phyloP scores from a whole-genome alignment of 2,113 vertebrate genomes.

The Sinocyclocheilus maitianheensis region DNA sequence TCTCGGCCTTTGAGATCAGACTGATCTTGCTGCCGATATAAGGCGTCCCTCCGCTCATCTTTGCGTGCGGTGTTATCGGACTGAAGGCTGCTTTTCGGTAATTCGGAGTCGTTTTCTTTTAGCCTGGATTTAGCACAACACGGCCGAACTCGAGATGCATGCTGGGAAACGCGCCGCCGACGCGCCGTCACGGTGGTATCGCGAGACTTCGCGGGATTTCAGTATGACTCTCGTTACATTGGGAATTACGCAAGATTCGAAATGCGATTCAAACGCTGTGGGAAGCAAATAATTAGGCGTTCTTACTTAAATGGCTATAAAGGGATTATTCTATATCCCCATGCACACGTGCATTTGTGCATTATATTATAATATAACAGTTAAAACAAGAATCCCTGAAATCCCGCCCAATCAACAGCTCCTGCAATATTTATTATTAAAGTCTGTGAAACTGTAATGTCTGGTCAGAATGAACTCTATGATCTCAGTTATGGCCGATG shows the following conservation, averaged over 20 bases:
- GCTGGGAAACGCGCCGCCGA: slow-evolving; percentile 67
- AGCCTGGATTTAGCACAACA: slow-evolving; percentile 78
- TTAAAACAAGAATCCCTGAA: background rate
- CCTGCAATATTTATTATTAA: background rate
- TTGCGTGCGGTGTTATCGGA: background rate
- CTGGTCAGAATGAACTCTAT: background rate
- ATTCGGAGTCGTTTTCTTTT: slow-evolving; percentile 6
- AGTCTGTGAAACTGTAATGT: background rate
- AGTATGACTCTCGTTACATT: background rate
- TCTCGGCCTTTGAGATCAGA: slow-evolving; percentile 86
- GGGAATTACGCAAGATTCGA: background rate
- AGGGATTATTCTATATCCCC: background rate
- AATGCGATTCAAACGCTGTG: background rate
- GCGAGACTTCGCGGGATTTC: slow-evolving; percentile 23
- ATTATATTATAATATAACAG: background rate
- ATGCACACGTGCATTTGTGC: background rate
- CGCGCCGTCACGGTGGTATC: slow-evolving; percentile 4
- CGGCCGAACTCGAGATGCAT: slow-evolving; percentile 82
- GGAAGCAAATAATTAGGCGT: background rate
- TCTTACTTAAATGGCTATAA: background rate
- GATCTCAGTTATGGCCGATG: background rate
- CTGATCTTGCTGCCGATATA: slow-evolving; percentile 96
- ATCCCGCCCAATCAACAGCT: background rate
- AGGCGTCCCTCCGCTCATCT: slow-evolving; percentile 83
- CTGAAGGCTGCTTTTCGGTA: slow-evolving; percentile 26